A percentile compares a stretch with the other conserved stretches of the same genome.
These are phyloP conservation scores for Lepidochitona cinerea DNA, from an alignment of 2,888 invertebrate species.

Conservation along the genomic window DNA sequence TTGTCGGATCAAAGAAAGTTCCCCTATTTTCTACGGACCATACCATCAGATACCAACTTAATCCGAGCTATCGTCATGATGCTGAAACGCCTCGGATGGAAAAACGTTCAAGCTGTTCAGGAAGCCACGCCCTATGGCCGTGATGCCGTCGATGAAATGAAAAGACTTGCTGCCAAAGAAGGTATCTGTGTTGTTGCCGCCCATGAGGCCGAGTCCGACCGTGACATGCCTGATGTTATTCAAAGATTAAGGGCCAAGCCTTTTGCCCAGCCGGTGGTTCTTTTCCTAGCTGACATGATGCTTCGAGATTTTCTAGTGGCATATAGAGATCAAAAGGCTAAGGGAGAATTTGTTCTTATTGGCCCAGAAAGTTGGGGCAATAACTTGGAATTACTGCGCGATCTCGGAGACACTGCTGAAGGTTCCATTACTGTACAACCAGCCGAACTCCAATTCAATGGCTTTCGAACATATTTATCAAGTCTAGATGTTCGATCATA, in stretches of 20 bases:
- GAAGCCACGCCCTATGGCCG: slow-evolving; percentile 30
- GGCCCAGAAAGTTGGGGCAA: slow-evolving; percentile 41
- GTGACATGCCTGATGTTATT: slow-evolving; percentile 17
- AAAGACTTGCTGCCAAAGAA: slow-evolving; percentile 42
- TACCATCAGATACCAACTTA: slow-evolving; percentile 39
- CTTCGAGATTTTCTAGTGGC: slow-evolving; percentile 36
- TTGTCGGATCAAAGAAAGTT: slow-evolving; percentile 38
- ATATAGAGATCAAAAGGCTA: slow-evolving; percentile 25
- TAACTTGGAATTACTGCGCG: slow-evolving; percentile 32
- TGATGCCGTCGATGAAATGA: slow-evolving; percentile 36
- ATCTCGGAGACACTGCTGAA: slow-evolving; percentile 46
- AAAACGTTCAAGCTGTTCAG: slow-evolving; percentile 66
- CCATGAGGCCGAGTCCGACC: slow-evolving; percentile 23
- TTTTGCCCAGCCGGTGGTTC: slow-evolving; percentile 48
- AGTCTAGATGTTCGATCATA: slow-evolving; percentile 38
- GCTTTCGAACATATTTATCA: slow-evolving; percentile 39
- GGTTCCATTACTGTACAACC: slow-evolving; percentile 49
- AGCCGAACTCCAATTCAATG: slow-evolving; percentile 10
- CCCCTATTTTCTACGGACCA: slow-evolving; percentile 46
- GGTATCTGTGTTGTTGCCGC: slow-evolving; percentile 61
- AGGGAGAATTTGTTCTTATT: slow-evolving; percentile 54
- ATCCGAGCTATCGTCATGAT: slow-evolving; percentile 63
- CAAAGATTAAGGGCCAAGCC: slow-evolving; percentile 34
- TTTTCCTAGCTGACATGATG: slow-evolving; percentile 31
- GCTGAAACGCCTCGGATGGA: slow-evolving; percentile 68